Evolutionary conservation across 1,140 invertebrate species (phyloP), one percentile per base, ranked within the genome.

Genomic region (Rhopalosiphum maidis): DNA sequence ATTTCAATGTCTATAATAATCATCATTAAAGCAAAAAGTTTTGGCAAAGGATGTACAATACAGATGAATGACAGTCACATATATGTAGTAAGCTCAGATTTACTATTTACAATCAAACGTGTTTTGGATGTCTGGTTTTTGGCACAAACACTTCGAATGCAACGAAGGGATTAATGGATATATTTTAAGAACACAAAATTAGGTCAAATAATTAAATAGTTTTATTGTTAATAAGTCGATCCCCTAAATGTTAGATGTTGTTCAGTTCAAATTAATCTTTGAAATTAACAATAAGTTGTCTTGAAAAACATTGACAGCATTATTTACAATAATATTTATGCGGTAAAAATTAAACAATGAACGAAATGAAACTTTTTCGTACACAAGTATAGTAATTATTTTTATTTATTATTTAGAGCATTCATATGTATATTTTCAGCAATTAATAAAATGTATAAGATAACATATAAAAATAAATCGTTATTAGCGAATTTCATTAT

Each of bases 61-160:
- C 60, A 77, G n/a, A 77, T 77, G n/a, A 77, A 77, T 77, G 60
- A 77, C 30, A 35, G 60, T 77, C 60, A n/a, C 60, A 77, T 77
- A 77, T n/a, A n/a, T 30, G 30, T 18, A 77, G 60, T 77, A 77
- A 77, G 30, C 15, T 77, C 30, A n/a, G 11, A 77, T 77, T 77
- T n/a, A 68, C 60, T n/a, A 68, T 68, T 68, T 77, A 77, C 60
- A n/a, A 77, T 77, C 60, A 77, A 77, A 77, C 60, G 15, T 77
- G 60, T 77, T 77, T n/a, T 77, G 30, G 60, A 77, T 77, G 60
- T 77, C n/a, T 77, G 60, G 60, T 77, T 77, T 77, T 77, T 77
- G 60, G 60, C 60, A 77, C 60, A 77, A 35, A n/a, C 15, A n/a
- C 60, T 77, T n/a, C n/a, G 15, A 77, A 77, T 77, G 60, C n/a